Percentiles rank a stretch among this genome's conserved stretches.
These are phyloP conservation scores for Scaeva pyrastri DNA, from an alignment of 2,888 invertebrate species.

Conservation along the genomic window DNA sequence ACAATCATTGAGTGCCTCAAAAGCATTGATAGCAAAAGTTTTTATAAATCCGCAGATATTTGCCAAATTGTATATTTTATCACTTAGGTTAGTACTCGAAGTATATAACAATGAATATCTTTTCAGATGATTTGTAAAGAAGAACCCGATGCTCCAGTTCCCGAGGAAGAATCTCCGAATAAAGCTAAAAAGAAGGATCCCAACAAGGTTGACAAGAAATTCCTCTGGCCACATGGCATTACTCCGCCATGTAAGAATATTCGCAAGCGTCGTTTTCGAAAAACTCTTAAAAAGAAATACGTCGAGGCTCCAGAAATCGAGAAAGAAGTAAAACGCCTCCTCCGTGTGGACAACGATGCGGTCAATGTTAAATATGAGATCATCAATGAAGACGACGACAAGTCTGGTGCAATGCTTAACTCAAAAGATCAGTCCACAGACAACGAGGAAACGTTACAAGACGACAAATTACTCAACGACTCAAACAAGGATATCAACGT, in stretches of 20 bases:
- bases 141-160: conserved; percentile 90
- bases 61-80: conserved; percentile 89
- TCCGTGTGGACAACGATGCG: conserved; percentile 97
- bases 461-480: conserved; percentile 79
- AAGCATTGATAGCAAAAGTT: conserved; percentile 97
- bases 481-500: conserved; percentile 81
- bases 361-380: conserved; percentile 94
- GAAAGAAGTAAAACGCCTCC: conserved; percentile 96
- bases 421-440: conserved; percentile 80
- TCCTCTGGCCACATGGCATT: conserved; percentile 96
- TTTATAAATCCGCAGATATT: conserved; percentile 98
- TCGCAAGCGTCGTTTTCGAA: conserved; percentile 94
- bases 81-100: neutral
- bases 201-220: conserved; percentile 93
- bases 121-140: conserved; percentile 93
- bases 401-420: conserved; percentile 82
- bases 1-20: conserved; percentile 96
- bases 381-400: conserved; percentile 94
- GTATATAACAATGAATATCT: neutral
- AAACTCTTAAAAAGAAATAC: conserved; percentile 98
- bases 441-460: conserved; percentile 80
- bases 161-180: conserved; percentile 90
- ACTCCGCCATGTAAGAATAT: conserved; percentile 98
- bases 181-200: conserved; percentile 94
- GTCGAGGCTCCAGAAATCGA: conserved; percentile 99